Evolutionary conservation across 2,797 vertebrate genomes (phyloP).

Genomic region (Clarias platycephalus): DNA sequence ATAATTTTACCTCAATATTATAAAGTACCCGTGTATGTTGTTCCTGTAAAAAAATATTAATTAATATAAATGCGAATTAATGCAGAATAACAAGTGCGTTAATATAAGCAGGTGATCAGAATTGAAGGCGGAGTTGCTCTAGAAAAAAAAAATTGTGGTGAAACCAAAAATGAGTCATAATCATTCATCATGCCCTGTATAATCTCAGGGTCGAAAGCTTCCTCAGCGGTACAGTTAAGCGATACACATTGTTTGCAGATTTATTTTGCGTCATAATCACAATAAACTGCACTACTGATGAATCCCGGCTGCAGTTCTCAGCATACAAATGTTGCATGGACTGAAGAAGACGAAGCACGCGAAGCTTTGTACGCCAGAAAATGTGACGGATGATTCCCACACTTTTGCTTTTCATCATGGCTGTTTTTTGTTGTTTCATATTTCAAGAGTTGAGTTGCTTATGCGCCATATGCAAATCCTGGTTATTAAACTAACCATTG

Average conservation of each 20-base stretch:
- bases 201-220: too few species aligned
- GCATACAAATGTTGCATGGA: not conserved
- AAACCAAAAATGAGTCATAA: conserved; percentile 7
- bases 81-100: not conserved
- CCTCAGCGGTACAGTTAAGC: not conserved
- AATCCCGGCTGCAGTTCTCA: not conserved
- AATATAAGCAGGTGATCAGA: not conserved
- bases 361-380: not conserved
- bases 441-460: conserved; percentile 22
- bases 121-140: not conserved
- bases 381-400: not conserved
- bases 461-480: conserved; percentile 56
- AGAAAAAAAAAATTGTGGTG: too few species aligned
- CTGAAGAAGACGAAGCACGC: not conserved
- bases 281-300: not conserved
- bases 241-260: not conserved
- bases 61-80: not conserved
- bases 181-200: not conserved
- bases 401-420: conserved; percentile 4
- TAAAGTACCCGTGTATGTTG: not conserved
- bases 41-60: not conserved
- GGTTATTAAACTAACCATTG: conserved; percentile 70
- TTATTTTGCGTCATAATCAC: not conserved
- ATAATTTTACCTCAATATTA: too few species aligned
- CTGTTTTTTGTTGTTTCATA: conserved; percentile 16